Percentiles rank a stretch among this genome's conserved stretches.
Conservation (phyloP, 2,888 invertebrate genomes). For the Oscheius sp. region DNA sequence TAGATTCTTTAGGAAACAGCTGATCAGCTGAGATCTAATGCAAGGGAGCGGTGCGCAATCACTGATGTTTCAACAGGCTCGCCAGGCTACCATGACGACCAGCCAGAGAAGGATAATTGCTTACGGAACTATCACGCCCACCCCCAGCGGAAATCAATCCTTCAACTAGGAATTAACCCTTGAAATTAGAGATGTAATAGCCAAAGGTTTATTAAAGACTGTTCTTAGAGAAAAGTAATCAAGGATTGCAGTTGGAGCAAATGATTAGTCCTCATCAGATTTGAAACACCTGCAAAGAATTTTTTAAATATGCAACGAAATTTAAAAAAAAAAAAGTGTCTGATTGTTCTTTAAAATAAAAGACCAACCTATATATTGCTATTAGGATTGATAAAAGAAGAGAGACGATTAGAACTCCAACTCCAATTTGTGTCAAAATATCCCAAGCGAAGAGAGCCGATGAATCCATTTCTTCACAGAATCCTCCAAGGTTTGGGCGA, state of each 20-base stretch:
- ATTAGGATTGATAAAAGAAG: slow-evolving; percentile 36
- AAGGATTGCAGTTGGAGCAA: not conserved
- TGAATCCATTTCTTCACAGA: slow-evolving; percentile 43
- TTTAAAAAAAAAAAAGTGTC: too few relatives aligned
- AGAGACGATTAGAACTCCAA: slow-evolving; percentile 40
- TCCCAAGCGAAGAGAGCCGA: slow-evolving; percentile 41
- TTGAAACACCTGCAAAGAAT: not conserved
- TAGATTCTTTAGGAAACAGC: too few relatives aligned
- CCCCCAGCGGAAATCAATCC: too few relatives aligned
- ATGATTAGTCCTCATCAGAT: not conserved
- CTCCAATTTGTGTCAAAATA: slow-evolving; percentile 40
- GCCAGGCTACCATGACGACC: not conserved
- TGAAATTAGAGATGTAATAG: not conserved
- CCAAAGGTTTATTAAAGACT: not conserved
- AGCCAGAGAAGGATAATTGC: too few relatives aligned
- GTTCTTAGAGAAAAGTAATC: not conserved
- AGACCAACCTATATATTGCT: slow-evolving; percentile 41
- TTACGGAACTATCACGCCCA: too few relatives aligned
- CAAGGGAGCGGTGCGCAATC: too few relatives aligned
- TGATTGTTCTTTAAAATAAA: too few relatives aligned
- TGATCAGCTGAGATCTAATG: too few relatives aligned
- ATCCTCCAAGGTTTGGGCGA: too few relatives aligned
- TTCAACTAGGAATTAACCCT: not conserved
- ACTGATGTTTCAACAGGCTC: too few relatives aligned
- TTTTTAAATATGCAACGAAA: not conserved